Conservation (phyloP, 1,140 invertebrate species). For the Elysia chlorotica region DNA sequence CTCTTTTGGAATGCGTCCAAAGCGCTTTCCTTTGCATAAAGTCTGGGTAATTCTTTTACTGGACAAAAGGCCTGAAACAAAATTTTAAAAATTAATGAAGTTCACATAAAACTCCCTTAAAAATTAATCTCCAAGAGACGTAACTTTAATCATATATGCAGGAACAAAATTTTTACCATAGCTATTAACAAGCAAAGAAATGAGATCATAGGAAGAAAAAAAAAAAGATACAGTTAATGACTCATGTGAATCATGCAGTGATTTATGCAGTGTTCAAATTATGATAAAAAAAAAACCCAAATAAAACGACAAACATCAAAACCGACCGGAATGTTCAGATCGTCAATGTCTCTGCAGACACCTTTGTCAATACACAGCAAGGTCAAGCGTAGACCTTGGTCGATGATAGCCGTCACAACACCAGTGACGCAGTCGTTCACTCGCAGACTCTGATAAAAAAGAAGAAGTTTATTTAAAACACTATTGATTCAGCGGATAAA, state of each 20-base stretch:
- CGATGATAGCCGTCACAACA: conserved; percentile 74
- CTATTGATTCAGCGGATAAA: not conserved
- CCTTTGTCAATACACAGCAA: conserved; percentile 81
- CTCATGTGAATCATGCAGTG: not conserved
- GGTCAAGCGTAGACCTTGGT: conserved; percentile 78
- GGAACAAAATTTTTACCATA: not conserved
- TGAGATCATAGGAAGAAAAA: not conserved
- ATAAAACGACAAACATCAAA: not conserved
- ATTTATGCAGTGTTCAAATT: not conserved
- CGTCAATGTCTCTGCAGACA: conserved; percentile 77
- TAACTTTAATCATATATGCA: too few species aligned
- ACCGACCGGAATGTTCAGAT: conserved; percentile 76
- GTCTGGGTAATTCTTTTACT: conserved; percentile 73
- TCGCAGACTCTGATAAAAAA: conserved; percentile 73
- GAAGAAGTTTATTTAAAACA: too few species aligned
- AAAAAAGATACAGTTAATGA: too few species aligned
- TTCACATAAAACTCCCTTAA: not conserved
- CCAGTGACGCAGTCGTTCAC: conserved; percentile 84
- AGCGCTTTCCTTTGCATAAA: conserved; percentile 79
- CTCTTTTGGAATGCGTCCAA: conserved; percentile 74
- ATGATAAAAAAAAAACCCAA: not conserved
- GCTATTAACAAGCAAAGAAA: not conserved
- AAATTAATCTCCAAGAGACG: not conserved
- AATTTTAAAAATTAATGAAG: conserved; percentile 9
- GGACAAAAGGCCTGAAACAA: conserved; percentile 71